Evolutionary conservation across 2,888 invertebrate species (phyloP), one percentile per base, ranked within the genome.

Genomic region (Spisula subtruncata): DNA sequence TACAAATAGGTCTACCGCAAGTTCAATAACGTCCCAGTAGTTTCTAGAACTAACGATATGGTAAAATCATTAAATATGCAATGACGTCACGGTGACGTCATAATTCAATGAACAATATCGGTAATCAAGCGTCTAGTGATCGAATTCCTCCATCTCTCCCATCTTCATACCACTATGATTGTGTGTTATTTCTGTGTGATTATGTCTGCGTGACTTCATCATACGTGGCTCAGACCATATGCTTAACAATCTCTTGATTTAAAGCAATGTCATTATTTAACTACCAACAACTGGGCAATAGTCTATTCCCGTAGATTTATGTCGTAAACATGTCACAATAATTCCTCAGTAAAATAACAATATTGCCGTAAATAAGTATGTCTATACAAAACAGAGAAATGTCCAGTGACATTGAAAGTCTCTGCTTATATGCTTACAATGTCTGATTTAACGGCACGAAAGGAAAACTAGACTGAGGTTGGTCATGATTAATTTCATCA

Each of bases 261-360:
- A 75, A 35, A 75, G 35, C 29, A 32, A 32, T 12, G 75, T 32
- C 75, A 75, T 75, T 75, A 75, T 35, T 75, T 5, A 32, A 35
- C 16, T 32, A 75, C 75, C 75, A 14, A 75, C 75, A 16, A 32
- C 35, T 75, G n/a, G 29, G 75, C 75, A 35, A 0, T 1, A 75
- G 12, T 75, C 75, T 16, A 16, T 18, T 35, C 75, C 29, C 16
- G 35, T 75, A 75, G 75, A 14, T 35, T 35, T 75, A 75, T 75
- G 75, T 75, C 75, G 75, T 75, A 75, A 75, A 60, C 32, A 16
- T 75, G 75, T 35, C 75, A 75, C 75, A 75, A 75, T 75, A 5
- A 75, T 32, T 32, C 18, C 75, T 12, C 75, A 5, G 32, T 14
- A 75, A 75, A 75, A 75, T 35, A 75, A 32, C 35, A 35, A 75